Evolutionary conservation across 2,888 invertebrate genomes (phyloP), one percentile per base, ranked within the genome.

Genomic region (Cyrtodaria siliqua): DNA sequence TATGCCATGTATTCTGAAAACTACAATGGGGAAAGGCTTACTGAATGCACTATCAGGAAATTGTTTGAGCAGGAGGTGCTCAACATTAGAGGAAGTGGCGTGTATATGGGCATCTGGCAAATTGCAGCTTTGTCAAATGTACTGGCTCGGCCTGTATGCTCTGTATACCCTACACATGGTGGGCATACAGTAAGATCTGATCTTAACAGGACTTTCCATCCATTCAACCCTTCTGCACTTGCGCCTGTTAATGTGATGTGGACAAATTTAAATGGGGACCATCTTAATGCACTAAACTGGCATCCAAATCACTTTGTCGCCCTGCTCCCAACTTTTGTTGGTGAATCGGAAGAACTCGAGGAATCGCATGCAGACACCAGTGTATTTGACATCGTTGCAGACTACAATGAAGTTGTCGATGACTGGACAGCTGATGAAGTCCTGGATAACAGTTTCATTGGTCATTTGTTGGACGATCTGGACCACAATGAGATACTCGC

Each of bases 71-170:
- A n/a, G n/a, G n/a, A n/a, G n/a, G n/a, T n/a, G n/a, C n/a, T n/a
- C n/a, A n/a, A n/a, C n/a, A n/a, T n/a, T n/a, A n/a, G n/a, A n/a
- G n/a, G n/a, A n/a, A n/a, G n/a, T n/a, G n/a, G n/a, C 29, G 38
- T 29, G 8, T 77, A 56, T 53, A 77, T 74, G 77, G 81, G 81
- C 1, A 67, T 73, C 23, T 80, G 80, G 70, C 76, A 80, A 47
- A n/a, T 80, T 20, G 49, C 64, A 67, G 75, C 79, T 2, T 29
- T 75, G 16, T 47, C 47, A 3, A 55, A 57, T 55, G 47, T 70
- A 1, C 52, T 75, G 14, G 18, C 47, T 6, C 23, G 40, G 14
- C 18, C 14, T 56, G 0, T 75, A 9, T 55, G 47, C 38, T 79
- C 75, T 40, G 63, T 79, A 6, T 79, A 79, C 38, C 79, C 79